phyloP scores from a whole-genome alignment of 2,113 vertebrate species.

The Podarcis cretensis region DNA sequence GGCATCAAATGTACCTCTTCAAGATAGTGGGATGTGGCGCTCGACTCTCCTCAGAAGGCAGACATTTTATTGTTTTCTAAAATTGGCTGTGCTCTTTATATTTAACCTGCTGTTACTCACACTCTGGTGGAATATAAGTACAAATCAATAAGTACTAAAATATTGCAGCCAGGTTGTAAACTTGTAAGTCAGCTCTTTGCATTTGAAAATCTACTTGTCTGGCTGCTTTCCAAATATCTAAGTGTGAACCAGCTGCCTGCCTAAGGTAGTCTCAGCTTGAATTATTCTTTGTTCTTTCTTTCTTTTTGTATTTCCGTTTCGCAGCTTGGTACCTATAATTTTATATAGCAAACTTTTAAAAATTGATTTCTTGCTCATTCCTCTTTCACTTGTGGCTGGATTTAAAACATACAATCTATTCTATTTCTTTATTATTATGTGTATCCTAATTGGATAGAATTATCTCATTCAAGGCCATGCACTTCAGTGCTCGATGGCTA shows the following conservation, averaged over 20 bases:
- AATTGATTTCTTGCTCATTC: conserved; percentile 26
- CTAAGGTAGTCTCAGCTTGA: conserved; percentile 43
- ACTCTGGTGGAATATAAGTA: not conserved
- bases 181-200: conserved; percentile 36
- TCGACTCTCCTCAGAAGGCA: too few relatives aligned
- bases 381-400: conserved; percentile 10
- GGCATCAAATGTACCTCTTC: not conserved
- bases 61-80: not conserved
- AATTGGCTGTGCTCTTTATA: not conserved
- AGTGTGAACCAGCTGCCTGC: conserved; percentile 36
- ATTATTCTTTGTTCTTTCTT: conserved; percentile 14
- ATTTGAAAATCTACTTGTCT: conserved; percentile 55
- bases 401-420: not conserved
- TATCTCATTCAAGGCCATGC: not conserved
- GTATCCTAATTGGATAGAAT: not conserved
- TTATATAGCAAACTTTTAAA: not conserved
- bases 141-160: not conserved
- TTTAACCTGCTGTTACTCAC: not conserved
- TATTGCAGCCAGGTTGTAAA: not conserved
- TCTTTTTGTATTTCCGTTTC: conserved; percentile 31
- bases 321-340: not conserved
- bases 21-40: too few relatives aligned
- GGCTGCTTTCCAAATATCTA: conserved; percentile 37
- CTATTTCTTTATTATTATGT: conserved; percentile 16
- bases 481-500: not conserved